These are phyloP conservation scores for Ladona fulva DNA, from an alignment of 1,140 invertebrate species.

Conservation along the genomic window DNA sequence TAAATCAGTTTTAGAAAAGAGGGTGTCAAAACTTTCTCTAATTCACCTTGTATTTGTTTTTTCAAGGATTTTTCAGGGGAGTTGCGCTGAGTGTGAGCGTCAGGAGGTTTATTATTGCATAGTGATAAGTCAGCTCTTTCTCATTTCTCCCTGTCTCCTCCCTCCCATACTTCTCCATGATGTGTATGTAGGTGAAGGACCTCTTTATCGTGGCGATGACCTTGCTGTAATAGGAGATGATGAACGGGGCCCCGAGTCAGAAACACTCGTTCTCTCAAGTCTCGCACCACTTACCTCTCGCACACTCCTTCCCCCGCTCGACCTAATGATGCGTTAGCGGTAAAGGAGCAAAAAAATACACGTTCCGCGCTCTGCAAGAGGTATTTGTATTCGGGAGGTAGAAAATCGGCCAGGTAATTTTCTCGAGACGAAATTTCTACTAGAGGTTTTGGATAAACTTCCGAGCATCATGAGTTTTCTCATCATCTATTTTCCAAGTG, in stretches of 20 bases:
- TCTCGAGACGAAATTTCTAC: no score
- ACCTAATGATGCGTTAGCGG: slow-evolving; percentile 1
- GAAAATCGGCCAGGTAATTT: no score
- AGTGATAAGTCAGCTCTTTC: no score
- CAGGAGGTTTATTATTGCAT: no score
- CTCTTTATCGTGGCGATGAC: neutral
- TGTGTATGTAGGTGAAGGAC: neutral
- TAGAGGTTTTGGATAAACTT: no score
- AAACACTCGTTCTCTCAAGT: neutral
- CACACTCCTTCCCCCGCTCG: neutral
- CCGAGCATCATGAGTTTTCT: no score
- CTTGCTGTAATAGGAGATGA: neutral
- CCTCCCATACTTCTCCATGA: neutral
- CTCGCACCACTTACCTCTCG: neutral
- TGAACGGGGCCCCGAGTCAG: neutral
- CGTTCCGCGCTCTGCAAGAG: neutral
- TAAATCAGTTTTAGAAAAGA: no score
- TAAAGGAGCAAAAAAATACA: neutral
- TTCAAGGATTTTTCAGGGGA: no score
- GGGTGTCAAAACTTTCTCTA: no score
- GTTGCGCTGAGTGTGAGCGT: no score
- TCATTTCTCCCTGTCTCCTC: neutral
- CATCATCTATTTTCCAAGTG: no score
- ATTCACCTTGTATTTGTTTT: no score
- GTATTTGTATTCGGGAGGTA: neutral